Evolutionary conservation across 2,797 vertebrate species (phyloP), one percentile per base, ranked within the genome.

Genomic region (Falco concolor): DNA sequence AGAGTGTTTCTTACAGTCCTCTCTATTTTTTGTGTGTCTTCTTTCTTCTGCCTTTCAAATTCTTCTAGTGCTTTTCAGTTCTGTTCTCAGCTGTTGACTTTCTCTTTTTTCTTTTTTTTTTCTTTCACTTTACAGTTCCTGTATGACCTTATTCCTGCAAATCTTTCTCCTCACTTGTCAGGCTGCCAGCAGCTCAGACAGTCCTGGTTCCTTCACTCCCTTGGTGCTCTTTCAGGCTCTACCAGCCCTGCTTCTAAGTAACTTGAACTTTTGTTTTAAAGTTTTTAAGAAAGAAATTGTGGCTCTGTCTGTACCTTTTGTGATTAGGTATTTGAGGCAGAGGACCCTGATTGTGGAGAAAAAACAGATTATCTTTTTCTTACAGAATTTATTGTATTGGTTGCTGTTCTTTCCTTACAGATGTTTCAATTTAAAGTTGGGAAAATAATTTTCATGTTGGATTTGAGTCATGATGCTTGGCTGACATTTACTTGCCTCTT

Each of bases 381-480:
- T 67, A 65, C 77, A 84, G 87, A 79, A 86, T 88, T 87, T 60
- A 56, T 81, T 76, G 32, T 69, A 12, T 73, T 89, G 56, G 59
- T 94, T 68, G 59, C 60, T 53, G 34, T 47, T 50, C 90, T 47
- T 54, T 69, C 77, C 86, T 87, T 93, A 64, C 97, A 98, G 97
- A 96, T 98, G 97, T 96, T 97, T 98, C 88, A 96, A 44, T 94
- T 97, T 98, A 98, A 95, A 90, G 90, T 92, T 95, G 96, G 90
- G 93, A 91, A 97, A 96, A 94, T 40, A 81, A 54, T 96, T 94
- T 96, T 97, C 84, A 18, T 86, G 85, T 89, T 97, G 96, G 93
- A 91, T 95, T 97, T 81, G 96, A 97, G 97, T 91, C 96, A 93
- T 23, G 59, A 47, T 38, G 12, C 86, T 97, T 98, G 97, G 97